Base-by-base conservation (phyloP, 2,113 vertebrate genomes). In the Scalopus aquaticus region DNA sequence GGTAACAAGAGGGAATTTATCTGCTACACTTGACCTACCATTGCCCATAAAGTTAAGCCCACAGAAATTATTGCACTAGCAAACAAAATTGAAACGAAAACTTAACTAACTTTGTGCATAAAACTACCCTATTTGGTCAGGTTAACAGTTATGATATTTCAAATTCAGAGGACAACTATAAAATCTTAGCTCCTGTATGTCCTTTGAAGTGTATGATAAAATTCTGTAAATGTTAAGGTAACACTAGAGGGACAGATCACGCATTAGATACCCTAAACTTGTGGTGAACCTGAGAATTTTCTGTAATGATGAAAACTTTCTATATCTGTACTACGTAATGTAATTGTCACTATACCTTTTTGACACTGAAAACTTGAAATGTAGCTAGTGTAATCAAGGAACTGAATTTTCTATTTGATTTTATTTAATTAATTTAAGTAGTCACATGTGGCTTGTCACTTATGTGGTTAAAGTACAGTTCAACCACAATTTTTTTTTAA, bases 401-500 rank as follows among this genome's bases (percentile, higher is more conserved):
- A 37, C 2, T 44, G 11, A 77, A 73, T 62, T 76, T 58, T 84
- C 64, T 39, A 51, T 89, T 74, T 92, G 73, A 94, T 77, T 91
- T 74, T 9, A 73, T 54, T 85, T 85, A 67, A 73, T 64, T 82
- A 93, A 77, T 70, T 83, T 80, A 87, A 92, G 78, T 46, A 87
- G 56, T 32, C 51, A 84, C 49, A 67, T 24, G 19, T 62, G 35
- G 10, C 30, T 90, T 81, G 3, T 37, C 39, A 8, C 26, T 97
- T 22, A 15, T 17, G 28, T 35, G 22, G 49, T 39, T 70, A 81
- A 90, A 78, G 19, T 24, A 74, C 15, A 76, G 22, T n/a, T 30
- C 56, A 76, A 93, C 90, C 15, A 96, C 54, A 70, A 73, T 26
- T 90, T 88, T 72, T n/a, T n/a, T n/a, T n/a, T n/a, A n/a, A n/a